Evolutionary conservation across 2,888 invertebrate species (phyloP).

Genomic region (Pterostichus niger): DNA sequence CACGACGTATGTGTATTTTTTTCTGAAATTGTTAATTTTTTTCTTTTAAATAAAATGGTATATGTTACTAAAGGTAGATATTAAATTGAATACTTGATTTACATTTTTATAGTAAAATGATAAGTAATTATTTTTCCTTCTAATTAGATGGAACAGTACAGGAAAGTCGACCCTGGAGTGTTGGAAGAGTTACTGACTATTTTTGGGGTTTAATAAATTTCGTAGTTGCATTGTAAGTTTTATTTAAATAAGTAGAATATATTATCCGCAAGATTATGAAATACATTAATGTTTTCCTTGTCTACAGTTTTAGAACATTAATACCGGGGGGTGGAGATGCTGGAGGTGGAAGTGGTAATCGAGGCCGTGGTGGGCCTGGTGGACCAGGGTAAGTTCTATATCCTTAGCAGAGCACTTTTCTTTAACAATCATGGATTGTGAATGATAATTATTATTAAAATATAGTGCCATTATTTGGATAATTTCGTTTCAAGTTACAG

Average conservation of each 20-base stretch:
- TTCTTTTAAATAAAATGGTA: constrained; percentile 68
- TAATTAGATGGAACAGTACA: constrained; percentile 78
- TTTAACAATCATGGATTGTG: no score
- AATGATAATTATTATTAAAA: no score
- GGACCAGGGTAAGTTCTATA: constrained; percentile 68
- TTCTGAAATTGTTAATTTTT: constrained; percentile 8
- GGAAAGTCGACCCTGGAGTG: constrained; percentile 77
- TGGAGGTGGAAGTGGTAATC: constrained; percentile 69
- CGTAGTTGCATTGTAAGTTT: constrained; percentile 80
- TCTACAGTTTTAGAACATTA: constrained; percentile 72
- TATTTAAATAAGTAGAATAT: background rate
- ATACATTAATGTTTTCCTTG: background rate
- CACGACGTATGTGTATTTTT: background rate
- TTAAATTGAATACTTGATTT: background rate
- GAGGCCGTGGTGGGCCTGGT: constrained; percentile 71
- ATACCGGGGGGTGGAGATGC: constrained; percentile 69
- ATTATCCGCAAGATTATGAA: background rate
- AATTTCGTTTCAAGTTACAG: no score
- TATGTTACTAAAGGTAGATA: constrained; percentile 70
- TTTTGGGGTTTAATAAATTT: constrained; percentile 80
- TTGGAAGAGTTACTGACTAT: constrained; percentile 76
- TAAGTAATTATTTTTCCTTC: no score
- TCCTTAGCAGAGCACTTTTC: no score
- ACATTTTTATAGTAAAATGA: background rate
- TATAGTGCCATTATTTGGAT: no score